Conservation (phyloP, 2,888 invertebrate genomes). For the Idaea aversata region DNA sequence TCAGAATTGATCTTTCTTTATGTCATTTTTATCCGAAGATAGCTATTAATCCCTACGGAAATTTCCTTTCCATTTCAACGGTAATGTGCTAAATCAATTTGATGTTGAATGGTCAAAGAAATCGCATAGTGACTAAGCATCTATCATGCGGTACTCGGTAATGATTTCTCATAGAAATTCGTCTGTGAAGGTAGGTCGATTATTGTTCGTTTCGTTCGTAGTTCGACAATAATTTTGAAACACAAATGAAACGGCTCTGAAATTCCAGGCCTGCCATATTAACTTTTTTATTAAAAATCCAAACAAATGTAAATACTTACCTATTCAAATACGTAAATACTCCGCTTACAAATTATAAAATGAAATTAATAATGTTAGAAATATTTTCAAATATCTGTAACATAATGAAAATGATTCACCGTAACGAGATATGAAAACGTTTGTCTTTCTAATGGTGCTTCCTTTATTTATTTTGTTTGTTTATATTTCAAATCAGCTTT, state of each 20-base stretch:
- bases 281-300: neutral
- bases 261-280: neutral
- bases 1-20: slow-evolving; percentile 56
- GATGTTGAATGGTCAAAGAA: slow-evolving; percentile 17
- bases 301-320: neutral
- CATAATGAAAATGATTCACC: neutral
- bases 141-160: neutral
- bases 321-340: neutral
- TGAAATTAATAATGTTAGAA: neutral
- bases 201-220: neutral
- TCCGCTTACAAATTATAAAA: neutral
- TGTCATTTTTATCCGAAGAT: slow-evolving; percentile 48
- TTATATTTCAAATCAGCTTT: slow-evolving; percentile 1
- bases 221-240: neutral
- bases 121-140: neutral
- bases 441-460: slow-evolving; percentile 1
- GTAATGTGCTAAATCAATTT: slow-evolving; percentile 17
- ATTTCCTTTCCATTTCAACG: slow-evolving; percentile 34
- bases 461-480: neutral
- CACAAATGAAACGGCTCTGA: neutral
- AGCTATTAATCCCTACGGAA: slow-evolving; percentile 44
- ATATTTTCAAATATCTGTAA: neutral
- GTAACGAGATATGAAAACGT: neutral
- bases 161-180: neutral
- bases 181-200: neutral